Percentiles rank a stretch among this genome's conserved stretches.
Conservation (phyloP, 2,888 invertebrate species). For the Pharmacophagus antenor region DNA sequence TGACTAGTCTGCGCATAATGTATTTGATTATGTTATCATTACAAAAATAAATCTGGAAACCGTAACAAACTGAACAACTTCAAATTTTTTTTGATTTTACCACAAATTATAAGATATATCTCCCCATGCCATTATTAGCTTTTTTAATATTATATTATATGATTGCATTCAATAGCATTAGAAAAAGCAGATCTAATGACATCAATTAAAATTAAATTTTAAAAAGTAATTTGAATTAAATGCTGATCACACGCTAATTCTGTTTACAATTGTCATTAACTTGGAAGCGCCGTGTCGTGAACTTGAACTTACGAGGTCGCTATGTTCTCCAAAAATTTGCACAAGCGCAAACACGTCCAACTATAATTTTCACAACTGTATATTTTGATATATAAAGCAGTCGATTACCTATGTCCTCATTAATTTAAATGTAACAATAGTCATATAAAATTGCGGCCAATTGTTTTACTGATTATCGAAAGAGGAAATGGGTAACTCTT, state of each 20-base stretch:
- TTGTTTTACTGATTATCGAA: background rate
- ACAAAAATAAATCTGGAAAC: too few relatives aligned
- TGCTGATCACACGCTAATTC: background rate
- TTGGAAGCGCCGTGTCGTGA: background rate
- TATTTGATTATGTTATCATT: too few relatives aligned
- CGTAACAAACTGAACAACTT: too few relatives aligned
- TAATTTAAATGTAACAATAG: background rate
- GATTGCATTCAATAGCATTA: too few relatives aligned
- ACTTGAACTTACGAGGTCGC: background rate
- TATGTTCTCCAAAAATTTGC: background rate
- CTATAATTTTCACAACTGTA: background rate
- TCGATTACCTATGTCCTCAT: background rate
- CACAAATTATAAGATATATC: too few relatives aligned
- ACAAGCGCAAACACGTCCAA: background rate
- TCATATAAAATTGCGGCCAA: background rate
- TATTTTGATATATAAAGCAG: background rate
- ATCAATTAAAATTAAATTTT: too few relatives aligned
- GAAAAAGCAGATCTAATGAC: too few relatives aligned
- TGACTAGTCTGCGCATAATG: background rate
- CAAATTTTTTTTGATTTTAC: too few relatives aligned
- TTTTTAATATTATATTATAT: too few relatives aligned
- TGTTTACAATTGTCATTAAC: conserved; percentile 4
- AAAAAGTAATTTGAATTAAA: background rate
- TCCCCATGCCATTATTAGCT: too few relatives aligned
- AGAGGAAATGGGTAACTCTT: background rate